Evolutionary conservation across 2,113 vertebrate species (phyloP), one percentile per base, ranked within the genome.

Genomic region (Petromus typicus): DNA sequence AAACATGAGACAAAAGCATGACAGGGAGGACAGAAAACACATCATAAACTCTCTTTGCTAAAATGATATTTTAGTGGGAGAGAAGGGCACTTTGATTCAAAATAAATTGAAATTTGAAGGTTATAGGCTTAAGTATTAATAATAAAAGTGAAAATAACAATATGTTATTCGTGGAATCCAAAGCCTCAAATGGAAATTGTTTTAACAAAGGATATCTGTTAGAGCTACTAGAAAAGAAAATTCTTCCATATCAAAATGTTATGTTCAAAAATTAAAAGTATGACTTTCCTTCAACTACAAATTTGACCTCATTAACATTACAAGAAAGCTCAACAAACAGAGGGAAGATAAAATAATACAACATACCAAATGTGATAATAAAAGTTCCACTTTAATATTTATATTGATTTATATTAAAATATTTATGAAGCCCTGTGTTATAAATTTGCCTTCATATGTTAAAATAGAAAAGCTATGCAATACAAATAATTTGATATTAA

Each of bases 191-290:
- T 63, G 2, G 3, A 84, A 84, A 11, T 27, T 92, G 27, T 22
- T 80, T 63, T 51, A 57, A 37, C 6, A 83, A 54, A 76, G 20
- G 67, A 2, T 30, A 61, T 40, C 6, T 80, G 43, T 73, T 91
- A 76, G 0, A 61, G 48, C 88, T 69, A 81, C 6, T 45, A 61
- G 40, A 84, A 94, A 94, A 83, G 14, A 25, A 40, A 90, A 87
- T n/a, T 90, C 32, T 75, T 63, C 56, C 9, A 57, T 43, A 23
- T 40, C 8, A 84, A 67, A 93, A 4, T 48, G 32, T 37, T 7
- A 89, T 79, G 90, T 92, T 67, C 4, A 63, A 95, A 95, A 23
- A 3, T 84, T 73, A 79, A 92, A 84, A 82, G 71, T 18, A 64
- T 34, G 14, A 25, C 8, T 90, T 4, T 66, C 40, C 34, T 37